Percentiles rank a stretch among this genome's conserved stretches.
Conservation (phyloP, 2,113 vertebrate genomes). For the Equus przewalskii region DNA sequence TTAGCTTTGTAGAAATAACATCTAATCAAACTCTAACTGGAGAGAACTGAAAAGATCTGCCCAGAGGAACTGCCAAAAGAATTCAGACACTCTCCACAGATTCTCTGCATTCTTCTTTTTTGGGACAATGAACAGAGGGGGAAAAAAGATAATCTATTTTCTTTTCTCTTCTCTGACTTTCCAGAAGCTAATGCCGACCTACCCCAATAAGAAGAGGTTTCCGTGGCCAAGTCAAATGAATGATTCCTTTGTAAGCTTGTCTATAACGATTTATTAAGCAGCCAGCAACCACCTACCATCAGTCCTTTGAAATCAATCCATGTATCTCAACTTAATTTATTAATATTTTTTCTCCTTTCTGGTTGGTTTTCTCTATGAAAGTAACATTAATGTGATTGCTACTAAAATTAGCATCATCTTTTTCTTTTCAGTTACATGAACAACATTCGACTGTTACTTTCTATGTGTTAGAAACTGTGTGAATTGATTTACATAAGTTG, state of each 20-base stretch:
- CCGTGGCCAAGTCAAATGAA: background rate
- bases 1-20: background rate
- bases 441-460: background rate
- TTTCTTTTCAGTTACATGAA: background rate
- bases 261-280: background rate
- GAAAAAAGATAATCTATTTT: background rate
- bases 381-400: background rate
- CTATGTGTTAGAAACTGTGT: background rate
- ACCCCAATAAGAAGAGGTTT: background rate
- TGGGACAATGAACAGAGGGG: background rate
- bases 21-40: background rate
- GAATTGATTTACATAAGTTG: background rate
- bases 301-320: background rate
- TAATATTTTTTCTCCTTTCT: background rate
- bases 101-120: background rate
- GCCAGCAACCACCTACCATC: background rate
- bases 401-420: background rate
- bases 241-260: background rate
- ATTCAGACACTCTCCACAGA: background rate
- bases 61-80: background rate
- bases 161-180: background rate
- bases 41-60: background rate
- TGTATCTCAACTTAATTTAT: background rate
- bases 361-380: background rate
- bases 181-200: background rate